phyloP scores from a whole-genome alignment of 2,888 invertebrate species.

The Linyphia triangularis region DNA sequence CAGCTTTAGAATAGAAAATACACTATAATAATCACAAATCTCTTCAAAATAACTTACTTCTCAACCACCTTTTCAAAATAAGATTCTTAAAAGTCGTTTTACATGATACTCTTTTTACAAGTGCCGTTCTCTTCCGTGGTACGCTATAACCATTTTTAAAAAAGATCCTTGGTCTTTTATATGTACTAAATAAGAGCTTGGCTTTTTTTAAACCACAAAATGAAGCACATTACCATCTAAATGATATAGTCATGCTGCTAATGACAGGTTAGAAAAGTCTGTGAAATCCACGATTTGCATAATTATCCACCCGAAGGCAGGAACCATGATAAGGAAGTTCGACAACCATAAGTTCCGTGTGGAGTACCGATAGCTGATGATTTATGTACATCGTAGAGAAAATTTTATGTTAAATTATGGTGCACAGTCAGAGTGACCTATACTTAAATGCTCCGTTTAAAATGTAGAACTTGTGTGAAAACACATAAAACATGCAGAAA shows the following conservation, averaged over 20 bases:
- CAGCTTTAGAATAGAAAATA: too few species aligned
- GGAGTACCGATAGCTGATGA: not conserved
- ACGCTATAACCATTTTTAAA: too few species aligned
- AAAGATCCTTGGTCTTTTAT: too few species aligned
- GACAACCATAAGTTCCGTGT: not conserved
- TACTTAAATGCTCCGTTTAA: not conserved
- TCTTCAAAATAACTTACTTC: too few species aligned
- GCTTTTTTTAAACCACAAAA: not conserved
- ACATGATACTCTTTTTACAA: too few species aligned
- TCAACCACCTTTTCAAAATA: too few species aligned
- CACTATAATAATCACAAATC: too few species aligned
- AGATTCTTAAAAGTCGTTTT: too few species aligned
- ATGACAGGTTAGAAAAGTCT: not conserved
- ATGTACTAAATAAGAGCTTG: too few species aligned
- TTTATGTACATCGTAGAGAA: not conserved
- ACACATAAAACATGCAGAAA: not conserved
- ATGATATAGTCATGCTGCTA: not conserved
- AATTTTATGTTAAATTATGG: not conserved
- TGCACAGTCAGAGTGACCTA: not conserved
- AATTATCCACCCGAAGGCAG: not conserved
- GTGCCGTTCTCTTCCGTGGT: too few species aligned
- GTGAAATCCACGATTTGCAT: not conserved
- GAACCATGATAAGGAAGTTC: not conserved
- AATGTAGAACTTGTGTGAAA: not conserved
- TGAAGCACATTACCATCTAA: not conserved